Conservation (phyloP, 2,888 invertebrate species). For the Cheilosia vulpina region DNA sequence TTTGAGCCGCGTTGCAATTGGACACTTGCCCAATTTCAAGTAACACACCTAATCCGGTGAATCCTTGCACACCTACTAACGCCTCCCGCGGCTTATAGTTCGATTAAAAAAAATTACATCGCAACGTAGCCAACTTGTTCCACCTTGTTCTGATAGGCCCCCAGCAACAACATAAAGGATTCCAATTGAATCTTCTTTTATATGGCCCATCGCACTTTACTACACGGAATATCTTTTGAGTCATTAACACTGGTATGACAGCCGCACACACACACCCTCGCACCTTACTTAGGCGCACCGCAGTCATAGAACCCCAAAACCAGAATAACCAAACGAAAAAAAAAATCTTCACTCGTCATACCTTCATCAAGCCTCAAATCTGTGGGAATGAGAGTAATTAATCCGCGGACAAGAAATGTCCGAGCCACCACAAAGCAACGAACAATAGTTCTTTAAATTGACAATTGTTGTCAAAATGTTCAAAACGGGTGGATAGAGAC, state of each 20-base stretch:
- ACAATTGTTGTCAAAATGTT: conserved; percentile 65
- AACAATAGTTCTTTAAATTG: conserved; percentile 70
- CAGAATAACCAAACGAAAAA: conserved; percentile 12
- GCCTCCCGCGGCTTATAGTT: too few species aligned
- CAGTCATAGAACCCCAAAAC: conserved; percentile 29
- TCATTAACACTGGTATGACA: conserved; percentile 38
- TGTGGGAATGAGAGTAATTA: conserved; percentile 73
- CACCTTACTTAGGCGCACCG: conserved; percentile 53
- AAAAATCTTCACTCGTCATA: conserved; percentile 2
- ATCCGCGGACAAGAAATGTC: conserved; percentile 51
- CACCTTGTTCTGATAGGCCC: too few species aligned
- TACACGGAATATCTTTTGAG: conserved; percentile 40
- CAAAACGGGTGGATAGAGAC: conserved; percentile 28
- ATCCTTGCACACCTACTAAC: too few species aligned
- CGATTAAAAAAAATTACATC: too few species aligned
- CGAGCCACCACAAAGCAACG: conserved; percentile 40
- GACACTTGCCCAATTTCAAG: too few species aligned
- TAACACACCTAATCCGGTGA: too few species aligned
- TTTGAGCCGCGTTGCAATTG: too few species aligned
- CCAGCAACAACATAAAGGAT: too few species aligned
- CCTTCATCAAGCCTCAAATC: conserved; percentile 34
- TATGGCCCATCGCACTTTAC: conserved; percentile 35
- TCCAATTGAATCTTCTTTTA: too few species aligned
- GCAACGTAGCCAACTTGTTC: too few species aligned
- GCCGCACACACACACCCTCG: conserved; percentile 23